Percentiles rank a stretch among this genome's conserved stretches.
These are phyloP conservation scores for Tiliacea citrago DNA, from an alignment of 2,888 invertebrate species.

Conservation along the genomic window DNA sequence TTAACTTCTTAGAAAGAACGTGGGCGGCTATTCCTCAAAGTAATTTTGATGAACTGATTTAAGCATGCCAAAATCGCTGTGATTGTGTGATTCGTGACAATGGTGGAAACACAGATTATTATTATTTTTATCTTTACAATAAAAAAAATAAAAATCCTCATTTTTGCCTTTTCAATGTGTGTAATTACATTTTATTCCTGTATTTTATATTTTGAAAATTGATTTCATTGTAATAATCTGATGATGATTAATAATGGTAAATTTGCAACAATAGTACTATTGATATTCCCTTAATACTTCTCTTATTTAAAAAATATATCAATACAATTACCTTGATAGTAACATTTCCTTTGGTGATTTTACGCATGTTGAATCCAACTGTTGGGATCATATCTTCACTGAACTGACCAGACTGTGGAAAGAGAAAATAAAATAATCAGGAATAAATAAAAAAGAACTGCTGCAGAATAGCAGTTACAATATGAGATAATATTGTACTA, in stretches of 20 bases:
- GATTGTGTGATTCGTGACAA: no score
- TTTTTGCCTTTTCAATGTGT: no score
- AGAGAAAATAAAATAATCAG: conserved; percentile 2
- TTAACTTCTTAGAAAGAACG: no score
- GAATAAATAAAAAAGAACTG: not conserved
- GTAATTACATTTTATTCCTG: not conserved
- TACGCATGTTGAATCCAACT: conserved; percentile 99
- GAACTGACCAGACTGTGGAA: conserved; percentile 98
- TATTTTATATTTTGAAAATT: not conserved
- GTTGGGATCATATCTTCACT: conserved; percentile 99
- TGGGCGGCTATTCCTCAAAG: no score
- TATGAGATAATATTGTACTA: no score
- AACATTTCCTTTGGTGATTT: conserved; percentile 99
- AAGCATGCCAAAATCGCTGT: no score
- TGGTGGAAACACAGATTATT: no score
- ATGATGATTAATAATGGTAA: not conserved
- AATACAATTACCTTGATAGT: conserved; percentile 97
- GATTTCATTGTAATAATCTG: not conserved
- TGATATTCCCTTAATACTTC: not conserved
- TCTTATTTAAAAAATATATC: no score
- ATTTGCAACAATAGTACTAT: not conserved
- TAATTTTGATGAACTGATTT: no score
- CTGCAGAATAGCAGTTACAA: not conserved
- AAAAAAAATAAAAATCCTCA: no score
- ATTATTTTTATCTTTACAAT: no score